Percentiles rank a stretch among this genome's conserved stretches.
Conservation (phyloP, 2,797 vertebrate genomes). For the Toxotes lorentzi region DNA sequence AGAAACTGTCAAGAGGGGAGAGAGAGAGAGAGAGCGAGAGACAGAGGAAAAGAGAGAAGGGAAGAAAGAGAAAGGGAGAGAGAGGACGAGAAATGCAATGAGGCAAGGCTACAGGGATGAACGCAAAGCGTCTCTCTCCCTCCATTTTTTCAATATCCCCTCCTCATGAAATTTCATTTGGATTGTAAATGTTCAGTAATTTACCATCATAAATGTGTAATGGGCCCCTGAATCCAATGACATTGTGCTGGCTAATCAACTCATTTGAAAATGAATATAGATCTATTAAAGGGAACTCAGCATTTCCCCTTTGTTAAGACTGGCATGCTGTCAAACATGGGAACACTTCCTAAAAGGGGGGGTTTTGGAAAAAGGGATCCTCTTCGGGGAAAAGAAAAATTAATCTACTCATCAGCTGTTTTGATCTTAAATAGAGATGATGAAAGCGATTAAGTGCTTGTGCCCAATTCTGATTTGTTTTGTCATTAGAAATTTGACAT, state of each 20-base stretch:
- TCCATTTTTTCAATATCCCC: conserved; percentile 87
- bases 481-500: conserved; percentile 72
- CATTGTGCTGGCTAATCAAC: conserved; percentile 91
- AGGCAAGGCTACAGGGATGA: conserved; percentile 83
- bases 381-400: conserved; percentile 49
- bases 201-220: conserved; percentile 92
- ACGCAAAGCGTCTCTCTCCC: conserved; percentile 78
- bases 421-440: conserved; percentile 75
- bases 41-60: conserved; percentile 25
- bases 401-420: conserved; percentile 74
- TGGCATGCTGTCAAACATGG: conserved; percentile 82
- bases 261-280: conserved; percentile 91
- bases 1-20: conserved; percentile 46
- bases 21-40: conserved; percentile 28
- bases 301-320: conserved; percentile 85
- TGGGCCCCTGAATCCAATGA: conserved; percentile 89
- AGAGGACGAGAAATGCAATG: conserved; percentile 74
- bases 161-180: conserved; percentile 91
- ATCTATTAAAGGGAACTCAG: conserved; percentile 88
- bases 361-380: conserved; percentile 48
- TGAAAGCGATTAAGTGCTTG: conserved; percentile 72
- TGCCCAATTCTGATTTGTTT: conserved; percentile 79
- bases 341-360: conserved; percentile 66
- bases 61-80: conserved; percentile 16
- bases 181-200: conserved; percentile 92